Percentiles rank a stretch among this genome's conserved stretches.
These are phyloP conservation scores for Sternarchorhynchus goeldii DNA, from an alignment of 2,797 vertebrate species.

Conservation along the genomic window DNA sequence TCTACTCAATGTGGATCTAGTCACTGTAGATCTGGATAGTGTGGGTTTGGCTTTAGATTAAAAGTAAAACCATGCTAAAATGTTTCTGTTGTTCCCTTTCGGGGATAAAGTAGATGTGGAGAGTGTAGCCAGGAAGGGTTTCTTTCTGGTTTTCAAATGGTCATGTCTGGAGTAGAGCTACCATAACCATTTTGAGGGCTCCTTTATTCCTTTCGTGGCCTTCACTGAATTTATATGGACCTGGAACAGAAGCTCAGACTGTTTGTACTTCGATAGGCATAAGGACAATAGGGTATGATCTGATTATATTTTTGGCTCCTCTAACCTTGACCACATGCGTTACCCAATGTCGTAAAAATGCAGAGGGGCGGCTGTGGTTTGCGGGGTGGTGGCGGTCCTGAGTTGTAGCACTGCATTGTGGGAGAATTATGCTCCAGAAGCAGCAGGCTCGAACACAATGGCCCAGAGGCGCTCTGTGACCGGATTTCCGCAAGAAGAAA, in stretches of 20 bases:
- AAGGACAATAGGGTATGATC: constrained; percentile 75
- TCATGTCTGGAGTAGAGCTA: no score
- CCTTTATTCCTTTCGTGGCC: no score
- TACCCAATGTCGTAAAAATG: constrained; percentile 71
- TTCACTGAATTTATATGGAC: no score
- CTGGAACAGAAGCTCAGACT: constrained; percentile 36
- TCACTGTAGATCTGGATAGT: no score
- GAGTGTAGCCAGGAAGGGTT: no score
- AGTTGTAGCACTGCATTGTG: constrained; percentile 77
- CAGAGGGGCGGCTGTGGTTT: constrained; percentile 27
- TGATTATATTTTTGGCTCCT: constrained; percentile 78
- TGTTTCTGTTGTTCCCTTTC: no score
- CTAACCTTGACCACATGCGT: constrained; percentile 78
- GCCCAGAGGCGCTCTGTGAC: constrained; percentile 68
- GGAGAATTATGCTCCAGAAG: constrained; percentile 81
- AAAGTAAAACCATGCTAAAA: no score
- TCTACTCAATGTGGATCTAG: no score
- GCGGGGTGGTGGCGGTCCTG: constrained; percentile 67
- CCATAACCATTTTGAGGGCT: no score
- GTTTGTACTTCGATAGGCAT: constrained; percentile 52
- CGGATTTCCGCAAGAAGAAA: constrained; percentile 77
- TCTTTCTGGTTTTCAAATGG: no score
- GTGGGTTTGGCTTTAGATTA: no score
- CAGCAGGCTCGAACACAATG: constrained; percentile 70
- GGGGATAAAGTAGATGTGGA: no score